Evolutionary conservation across 2,797 vertebrate genomes (phyloP), one percentile per base, ranked within the genome.

Genomic region (Silurus lanzhouensis): DNA sequence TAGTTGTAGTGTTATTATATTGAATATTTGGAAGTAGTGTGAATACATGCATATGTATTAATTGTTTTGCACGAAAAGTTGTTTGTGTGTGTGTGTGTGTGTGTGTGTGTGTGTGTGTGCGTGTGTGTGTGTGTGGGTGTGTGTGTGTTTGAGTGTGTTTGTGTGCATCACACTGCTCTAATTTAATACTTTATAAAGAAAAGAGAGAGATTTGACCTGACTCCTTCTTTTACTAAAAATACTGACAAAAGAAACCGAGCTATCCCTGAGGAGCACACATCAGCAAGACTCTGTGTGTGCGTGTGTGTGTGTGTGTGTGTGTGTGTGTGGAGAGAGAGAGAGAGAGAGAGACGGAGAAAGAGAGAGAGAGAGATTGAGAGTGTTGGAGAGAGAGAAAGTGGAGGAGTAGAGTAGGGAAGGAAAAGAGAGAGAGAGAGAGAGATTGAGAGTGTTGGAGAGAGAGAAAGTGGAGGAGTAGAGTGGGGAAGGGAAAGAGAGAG

Each of bases 191-290:
- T 78, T 60, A 61, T 61, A 27, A 12, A 78, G 75, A 31, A 81
- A 25, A 88, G 80, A 88, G 64, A 84, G 63, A 77, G 75, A 81
- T 88, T 84, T 91, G 88, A 92, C 87, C 89, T 71, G 6, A 70
- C 86, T 89, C 38, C 4, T 10, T 87, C 85, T 91, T 78, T 89
- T 90, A 91, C 91, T 94, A 93, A 94, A 94, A 93, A 91, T 91
- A 91, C 87, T 83, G 88, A 89, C 27, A n/a, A 83, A 86, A 83
- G 87, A 84, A 90, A 89, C 86, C 81, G 83, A 91, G 87, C 86
- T 82, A 61, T 90, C 89, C 88, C 88, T 83, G 57, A 87, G 86
- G 82, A 81, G 70, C 75, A 84, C 46, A n/a, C 82, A 67, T 87
- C 83, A 81, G 63, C 48, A 48, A 20, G 46, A 1, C n/a, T 86